Base-by-base conservation (phyloP, 2,797 vertebrate species). In the Neopelma chrysocephalum region DNA sequence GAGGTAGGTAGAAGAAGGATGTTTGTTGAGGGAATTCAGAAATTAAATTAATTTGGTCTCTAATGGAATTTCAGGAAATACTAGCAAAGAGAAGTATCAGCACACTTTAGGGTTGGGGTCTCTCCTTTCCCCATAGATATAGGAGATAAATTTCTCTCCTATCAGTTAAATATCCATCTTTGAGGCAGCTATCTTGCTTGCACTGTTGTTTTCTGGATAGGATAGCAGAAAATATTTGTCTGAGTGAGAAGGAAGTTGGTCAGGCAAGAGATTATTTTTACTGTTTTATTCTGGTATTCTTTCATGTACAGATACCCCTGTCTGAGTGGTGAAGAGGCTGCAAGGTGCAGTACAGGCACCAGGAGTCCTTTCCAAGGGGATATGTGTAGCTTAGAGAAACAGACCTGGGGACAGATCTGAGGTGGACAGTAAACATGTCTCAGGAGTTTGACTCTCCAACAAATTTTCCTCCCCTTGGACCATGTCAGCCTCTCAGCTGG, bases 11-110 rank as follows among this genome's bases (percentile, higher is more conserved):
- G 48, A 87, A 25, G 45, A 45, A 72, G 34, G 32, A 54, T 53
- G 22, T 32, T 87, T 89, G 21, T 87, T 15, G 70, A 53, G 15
- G 80, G 62, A 88, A 56, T 80, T 80, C 77, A 87, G 72, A 93
- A 95, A 82, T 64, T 45, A 94, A 94, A 97, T 93, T 88, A 93
- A 92, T 95, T 95, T 93, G 31, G 93, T 94, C 68, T 92, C 34
- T 93, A 97, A 94, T 65, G 38, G 29, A 64, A 88, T 51, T 75
- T 88, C 68, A 89, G 61, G 38, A 92, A 82, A 87, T 68, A 76
- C 18, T 40, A 84, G 43, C 50, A 54, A 89, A 60, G 40, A 78
- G 51, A 83, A 94, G 76, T 3, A 4, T 32, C n/a, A 94, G n/a
- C 11, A 84, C 32, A 75, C 12, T 72, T 65, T 43, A 65, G 64